Evolutionary conservation across 2,797 vertebrate genomes (phyloP), one percentile per base, ranked within the genome.

Genomic region (Sphenodon punctatus): DNA sequence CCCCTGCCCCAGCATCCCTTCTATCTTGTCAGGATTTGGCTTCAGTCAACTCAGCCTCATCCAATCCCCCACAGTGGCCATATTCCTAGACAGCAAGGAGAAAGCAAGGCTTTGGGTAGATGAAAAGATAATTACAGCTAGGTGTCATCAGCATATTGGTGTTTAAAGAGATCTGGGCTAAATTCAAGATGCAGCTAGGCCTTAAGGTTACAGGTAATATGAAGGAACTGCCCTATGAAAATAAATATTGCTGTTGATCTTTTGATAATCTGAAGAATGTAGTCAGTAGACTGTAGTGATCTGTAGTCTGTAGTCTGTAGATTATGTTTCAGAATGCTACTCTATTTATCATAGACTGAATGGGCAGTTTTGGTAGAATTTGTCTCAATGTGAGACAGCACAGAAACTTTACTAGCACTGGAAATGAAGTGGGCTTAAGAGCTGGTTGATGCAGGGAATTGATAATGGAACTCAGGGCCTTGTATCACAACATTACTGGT

Each of bases 81-180:
- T n/a, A n/a, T n/a, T n/a, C n/a, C n/a, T n/a, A n/a, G n/a, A n/a
- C n/a, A n/a, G n/a, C n/a, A n/a, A n/a, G n/a, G n/a, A n/a, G n/a
- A n/a, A n/a, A n/a, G n/a, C n/a, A n/a, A n/a, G n/a, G n/a, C n/a
- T n/a, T n/a, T n/a, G n/a, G n/a, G n/a, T n/a, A n/a, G n/a, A n/a
- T n/a, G n/a, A n/a, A n/a, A n/a, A n/a, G n/a, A n/a, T n/a, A n/a
- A n/a, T n/a, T n/a, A n/a, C n/a, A n/a, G n/a, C n/a, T n/a, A n/a
- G n/a, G n/a, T n/a, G n/a, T n/a, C n/a, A n/a, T n/a, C n/a, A n/a
- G n/a, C n/a, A n/a, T n/a, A n/a, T n/a, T n/a, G n/a, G n/a, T n/a
- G n/a, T n/a, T n/a, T n/a, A n/a, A n/a, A n/a, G n/a, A n/a, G 7
- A 64, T 86, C n/a, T 80, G 70, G 87, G 27, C 59, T 41, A 27